Conservation (phyloP, 2,113 vertebrate genomes). For the Ramphastos sulfuratus region DNA sequence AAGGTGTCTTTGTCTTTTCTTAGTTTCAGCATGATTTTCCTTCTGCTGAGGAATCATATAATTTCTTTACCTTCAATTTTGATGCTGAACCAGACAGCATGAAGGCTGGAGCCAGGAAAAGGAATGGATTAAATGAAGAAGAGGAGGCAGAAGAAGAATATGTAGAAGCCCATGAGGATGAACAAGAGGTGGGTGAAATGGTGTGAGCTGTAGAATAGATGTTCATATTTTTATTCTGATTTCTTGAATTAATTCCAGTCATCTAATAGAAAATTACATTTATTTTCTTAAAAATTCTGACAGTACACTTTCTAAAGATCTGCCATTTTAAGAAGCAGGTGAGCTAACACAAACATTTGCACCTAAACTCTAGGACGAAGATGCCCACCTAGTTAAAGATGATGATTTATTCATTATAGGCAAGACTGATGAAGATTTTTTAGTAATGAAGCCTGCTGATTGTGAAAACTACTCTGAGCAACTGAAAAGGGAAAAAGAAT, state of each 20-base stretch:
- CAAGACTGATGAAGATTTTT: conserved; percentile 77
- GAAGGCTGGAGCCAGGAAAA: conserved; percentile 24
- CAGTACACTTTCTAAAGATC: not conserved
- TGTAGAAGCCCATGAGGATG: not conserved
- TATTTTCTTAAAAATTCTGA: not conserved
- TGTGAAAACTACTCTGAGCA: conserved; percentile 76
- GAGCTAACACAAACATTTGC: not conserved
- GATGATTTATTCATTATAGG: conserved; percentile 80
- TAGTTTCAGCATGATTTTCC: conserved; percentile 78
- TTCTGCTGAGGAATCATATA: conserved; percentile 86
- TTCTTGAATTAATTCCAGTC: not conserved
- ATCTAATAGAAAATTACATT: not conserved
- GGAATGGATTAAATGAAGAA: conserved; percentile 30
- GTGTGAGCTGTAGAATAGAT: not conserved
- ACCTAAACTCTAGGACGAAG: conserved; percentile 79
- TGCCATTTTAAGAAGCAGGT: not conserved
- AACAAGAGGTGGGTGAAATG: conserved; percentile 58
- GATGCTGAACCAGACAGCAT: conserved; percentile 77
- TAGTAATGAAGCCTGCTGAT: conserved; percentile 80
- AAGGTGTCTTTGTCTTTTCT: not conserved
- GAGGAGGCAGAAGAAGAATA: conserved; percentile 69
- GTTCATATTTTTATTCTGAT: not conserved
- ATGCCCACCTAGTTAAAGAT: conserved; percentile 68
- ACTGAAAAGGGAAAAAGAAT: conserved; percentile 77
- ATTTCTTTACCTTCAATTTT: conserved; percentile 94